These are phyloP conservation scores for Hymenochirus boettgeri DNA, from an alignment of 2,113 vertebrate genomes.

Conservation along the genomic window DNA sequence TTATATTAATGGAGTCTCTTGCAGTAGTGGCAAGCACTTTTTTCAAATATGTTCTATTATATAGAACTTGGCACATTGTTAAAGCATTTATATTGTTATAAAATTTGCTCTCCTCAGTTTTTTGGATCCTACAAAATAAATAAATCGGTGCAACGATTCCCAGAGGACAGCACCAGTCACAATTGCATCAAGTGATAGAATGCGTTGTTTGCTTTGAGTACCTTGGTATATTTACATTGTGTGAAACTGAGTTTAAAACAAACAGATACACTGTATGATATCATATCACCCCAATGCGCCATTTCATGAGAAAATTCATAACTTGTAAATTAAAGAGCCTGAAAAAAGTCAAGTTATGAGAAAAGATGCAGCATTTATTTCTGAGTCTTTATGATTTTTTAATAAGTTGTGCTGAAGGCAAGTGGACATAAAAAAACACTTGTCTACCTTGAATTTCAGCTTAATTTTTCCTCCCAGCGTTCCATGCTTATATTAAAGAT, in stretches of 20 bases:
- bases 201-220: neutral
- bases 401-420: slow-evolving; percentile 24
- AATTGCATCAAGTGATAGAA: neutral
- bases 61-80: too few relatives aligned
- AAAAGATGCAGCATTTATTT: neutral
- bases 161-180: neutral
- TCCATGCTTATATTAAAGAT: slow-evolving; percentile 32
- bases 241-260: neutral
- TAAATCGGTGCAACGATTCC: neutral
- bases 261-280: neutral
- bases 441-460: neutral
- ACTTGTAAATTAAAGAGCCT: slow-evolving; percentile 7
- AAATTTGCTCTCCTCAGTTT: neutral
- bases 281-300: neutral
- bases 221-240: neutral
- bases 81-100: neutral
- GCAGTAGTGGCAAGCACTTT: too few relatives aligned
- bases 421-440: slow-evolving; percentile 12
- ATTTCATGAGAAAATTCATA: slow-evolving; percentile 1
- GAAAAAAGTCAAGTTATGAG: neutral
- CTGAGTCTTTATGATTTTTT: slow-evolving; percentile 29
- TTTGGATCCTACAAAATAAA: neutral
- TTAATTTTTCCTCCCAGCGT: slow-evolving; percentile 2
- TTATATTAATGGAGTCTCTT: too few relatives aligned
- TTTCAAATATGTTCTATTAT: too few relatives aligned